A percentile compares a stretch with the other conserved stretches of the same genome.
Evolutionary conservation across 1,140 invertebrate species (phyloP).

Genomic region (Diorhabda sublineata): DNA sequence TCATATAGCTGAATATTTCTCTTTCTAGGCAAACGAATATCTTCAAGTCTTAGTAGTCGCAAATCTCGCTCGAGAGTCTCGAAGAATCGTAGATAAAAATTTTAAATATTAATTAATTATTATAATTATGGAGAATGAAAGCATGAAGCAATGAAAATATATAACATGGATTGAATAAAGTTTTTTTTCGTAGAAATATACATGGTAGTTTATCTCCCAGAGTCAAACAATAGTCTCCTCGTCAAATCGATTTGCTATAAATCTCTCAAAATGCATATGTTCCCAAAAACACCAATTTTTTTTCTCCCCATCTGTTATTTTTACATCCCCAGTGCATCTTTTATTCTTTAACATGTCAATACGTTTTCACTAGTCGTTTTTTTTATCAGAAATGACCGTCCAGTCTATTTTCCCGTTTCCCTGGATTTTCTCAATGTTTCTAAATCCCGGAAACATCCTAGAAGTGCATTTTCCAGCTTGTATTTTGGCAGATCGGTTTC

Average conservation of each 20-base stretch:
- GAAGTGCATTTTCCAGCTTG: conserved; percentile 17
- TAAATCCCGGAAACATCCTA: conserved; percentile 1
- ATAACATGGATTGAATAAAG: too few relatives aligned
- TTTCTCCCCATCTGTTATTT: not conserved
- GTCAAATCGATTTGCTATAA: not conserved
- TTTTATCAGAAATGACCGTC: not conserved
- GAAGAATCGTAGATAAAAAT: too few relatives aligned
- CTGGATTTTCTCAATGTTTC: not conserved
- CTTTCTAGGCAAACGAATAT: too few relatives aligned
- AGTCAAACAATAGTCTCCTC: too few relatives aligned
- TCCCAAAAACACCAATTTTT: not conserved
- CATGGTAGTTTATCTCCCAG: too few relatives aligned
- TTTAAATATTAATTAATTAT: too few relatives aligned
- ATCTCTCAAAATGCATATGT: not conserved
- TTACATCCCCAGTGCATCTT: not conserved
- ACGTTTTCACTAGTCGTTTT: not conserved
- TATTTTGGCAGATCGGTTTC: conserved; percentile 18
- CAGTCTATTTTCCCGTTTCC: conserved; percentile 4
- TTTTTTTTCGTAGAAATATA: too few relatives aligned
- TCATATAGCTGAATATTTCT: too few relatives aligned
- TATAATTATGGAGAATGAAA: too few relatives aligned
- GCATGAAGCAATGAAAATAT: too few relatives aligned
- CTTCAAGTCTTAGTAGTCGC: too few relatives aligned
- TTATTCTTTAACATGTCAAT: not conserved
- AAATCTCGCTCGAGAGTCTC: too few relatives aligned